These are phyloP conservation scores for Drosophila ustulata DNA, from an alignment of 2,888 invertebrate genomes.

Conservation along the genomic window DNA sequence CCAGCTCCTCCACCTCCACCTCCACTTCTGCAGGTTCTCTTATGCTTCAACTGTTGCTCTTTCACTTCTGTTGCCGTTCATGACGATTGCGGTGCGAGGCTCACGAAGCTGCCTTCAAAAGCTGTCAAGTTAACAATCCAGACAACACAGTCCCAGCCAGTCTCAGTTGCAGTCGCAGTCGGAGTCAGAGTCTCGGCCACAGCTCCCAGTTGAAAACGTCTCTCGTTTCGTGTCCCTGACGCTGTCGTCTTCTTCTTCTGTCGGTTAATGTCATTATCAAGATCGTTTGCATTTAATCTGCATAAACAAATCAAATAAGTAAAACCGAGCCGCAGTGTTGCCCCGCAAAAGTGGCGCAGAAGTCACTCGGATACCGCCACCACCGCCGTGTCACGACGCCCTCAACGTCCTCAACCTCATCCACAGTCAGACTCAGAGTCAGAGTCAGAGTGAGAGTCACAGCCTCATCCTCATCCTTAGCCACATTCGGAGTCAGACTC, in stretches of 20 bases:
- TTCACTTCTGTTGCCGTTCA: slow-evolving; percentile 34
- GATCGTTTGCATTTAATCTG: slow-evolving; percentile 84
- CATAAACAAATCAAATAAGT: slow-evolving; percentile 82
- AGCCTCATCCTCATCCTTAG: slow-evolving; percentile 1
- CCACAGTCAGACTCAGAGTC: slow-evolving; percentile 28
- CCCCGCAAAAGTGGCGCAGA: slow-evolving; percentile 74
- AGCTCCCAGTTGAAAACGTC: slow-evolving; percentile 53
- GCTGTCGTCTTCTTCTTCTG: slow-evolving; percentile 73
- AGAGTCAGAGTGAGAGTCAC: slow-evolving; percentile 11
- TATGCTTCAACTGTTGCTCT: slow-evolving; percentile 19
- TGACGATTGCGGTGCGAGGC: slow-evolving; percentile 66
- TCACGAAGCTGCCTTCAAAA: slow-evolving; percentile 79
- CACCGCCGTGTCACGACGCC: slow-evolving; percentile 47
- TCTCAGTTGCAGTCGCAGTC: slow-evolving; percentile 29
- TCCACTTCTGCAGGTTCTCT: neutral
- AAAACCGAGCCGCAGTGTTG: slow-evolving; percentile 53
- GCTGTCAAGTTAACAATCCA: slow-evolving; percentile 83
- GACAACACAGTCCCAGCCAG: slow-evolving; percentile 54
- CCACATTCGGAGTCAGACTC: neutral
- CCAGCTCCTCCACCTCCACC: neutral
- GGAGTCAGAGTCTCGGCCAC: slow-evolving; percentile 19
- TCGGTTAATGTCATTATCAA: slow-evolving; percentile 84
- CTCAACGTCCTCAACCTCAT: slow-evolving; percentile 27
- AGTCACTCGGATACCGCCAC: slow-evolving; percentile 53
- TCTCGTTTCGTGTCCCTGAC: slow-evolving; percentile 56